Base-by-base conservation (phyloP, 2,888 invertebrate species). In the Euproctis similis region DNA sequence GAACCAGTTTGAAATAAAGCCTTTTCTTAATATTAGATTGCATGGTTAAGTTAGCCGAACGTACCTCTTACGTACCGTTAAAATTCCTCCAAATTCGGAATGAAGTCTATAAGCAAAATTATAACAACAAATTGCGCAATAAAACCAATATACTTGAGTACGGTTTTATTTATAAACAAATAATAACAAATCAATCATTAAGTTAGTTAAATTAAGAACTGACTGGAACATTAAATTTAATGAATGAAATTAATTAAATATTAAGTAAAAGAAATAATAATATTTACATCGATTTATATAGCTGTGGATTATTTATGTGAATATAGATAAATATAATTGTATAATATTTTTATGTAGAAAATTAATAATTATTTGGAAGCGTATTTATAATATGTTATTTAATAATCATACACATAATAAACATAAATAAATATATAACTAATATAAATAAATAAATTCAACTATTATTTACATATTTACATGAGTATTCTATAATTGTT, bases 111-210 rank as follows among this genome's bases (percentile, higher is more conserved):
- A n/a, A n/a, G n/a, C n/a, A n/a, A n/a, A n/a, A n/a, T n/a, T n/a
- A n/a, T n/a, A n/a, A n/a, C n/a, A n/a, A n/a, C n/a, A n/a, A n/a
- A n/a, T n/a, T n/a, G n/a, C n/a, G n/a, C n/a, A n/a, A n/a, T n/a
- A n/a, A n/a, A n/a, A n/a, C n/a, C n/a, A n/a, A n/a, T n/a, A n/a
- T n/a, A n/a, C n/a, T n/a, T 50, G 62, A 67, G 69, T 70, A 75
- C 60, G 70, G 69, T 69, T 74, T 57, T 63, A 68, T 72, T 71
- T 54, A 68, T 19, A 67, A 68, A 62, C 58, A 69, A 63, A 64
- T 45, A 55, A 33, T 20, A 61, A 63, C 56, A 62, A 55, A 61
- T 54, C 52, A n/a, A 58, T 57, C 55, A 27, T 49, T 37, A 43
- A 45, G 34, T 40, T 35, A 40, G 36, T 37, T 11, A 3, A 11